Conservation (phyloP, 2,888 invertebrate species). For the Sinelater perroti region DNA sequence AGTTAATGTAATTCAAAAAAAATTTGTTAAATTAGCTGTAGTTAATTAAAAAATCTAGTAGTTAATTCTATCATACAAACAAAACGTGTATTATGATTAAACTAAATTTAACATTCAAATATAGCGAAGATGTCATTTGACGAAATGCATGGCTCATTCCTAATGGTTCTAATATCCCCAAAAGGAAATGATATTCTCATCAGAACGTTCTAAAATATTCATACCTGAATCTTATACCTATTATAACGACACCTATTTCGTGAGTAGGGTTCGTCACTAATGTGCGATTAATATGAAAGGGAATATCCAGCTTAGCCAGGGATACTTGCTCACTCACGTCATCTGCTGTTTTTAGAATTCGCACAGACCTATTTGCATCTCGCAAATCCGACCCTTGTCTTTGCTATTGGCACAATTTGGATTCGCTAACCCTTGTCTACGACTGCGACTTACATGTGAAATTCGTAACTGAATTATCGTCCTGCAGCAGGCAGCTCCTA, state of each 20-base stretch:
- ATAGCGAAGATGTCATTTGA: no score
- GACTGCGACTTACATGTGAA: conserved; percentile 22
- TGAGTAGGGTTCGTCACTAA: not conserved
- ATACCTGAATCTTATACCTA: conserved; percentile 14
- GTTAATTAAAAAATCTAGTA: no score
- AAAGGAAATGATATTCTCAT: no score
- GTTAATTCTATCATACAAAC: no score
- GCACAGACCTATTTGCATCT: conserved; percentile 13
- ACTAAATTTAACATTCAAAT: no score
- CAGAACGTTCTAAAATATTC: conserved; percentile 19
- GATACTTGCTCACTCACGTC: conserved; percentile 8
- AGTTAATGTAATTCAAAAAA: no score
- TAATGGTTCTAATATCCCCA: no score
- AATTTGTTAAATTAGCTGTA: no score
- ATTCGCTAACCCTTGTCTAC: conserved; percentile 26
- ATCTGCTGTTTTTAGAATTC: conserved; percentile 24
- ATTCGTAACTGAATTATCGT: conserved; percentile 28
- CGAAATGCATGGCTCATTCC: no score
- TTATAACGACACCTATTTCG: conserved; percentile 13
- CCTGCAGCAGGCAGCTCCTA: conserved; percentile 17
- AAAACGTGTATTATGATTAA: no score
- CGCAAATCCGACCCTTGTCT: conserved; percentile 22
- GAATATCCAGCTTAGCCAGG: conserved; percentile 13
- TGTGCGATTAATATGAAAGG: conserved; percentile 17
- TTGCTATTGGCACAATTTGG: conserved; percentile 29